Evolutionary conservation across 1,140 invertebrate species (phyloP), one percentile per base, ranked within the genome.

Genomic region (Drosophila kepulauana): DNA sequence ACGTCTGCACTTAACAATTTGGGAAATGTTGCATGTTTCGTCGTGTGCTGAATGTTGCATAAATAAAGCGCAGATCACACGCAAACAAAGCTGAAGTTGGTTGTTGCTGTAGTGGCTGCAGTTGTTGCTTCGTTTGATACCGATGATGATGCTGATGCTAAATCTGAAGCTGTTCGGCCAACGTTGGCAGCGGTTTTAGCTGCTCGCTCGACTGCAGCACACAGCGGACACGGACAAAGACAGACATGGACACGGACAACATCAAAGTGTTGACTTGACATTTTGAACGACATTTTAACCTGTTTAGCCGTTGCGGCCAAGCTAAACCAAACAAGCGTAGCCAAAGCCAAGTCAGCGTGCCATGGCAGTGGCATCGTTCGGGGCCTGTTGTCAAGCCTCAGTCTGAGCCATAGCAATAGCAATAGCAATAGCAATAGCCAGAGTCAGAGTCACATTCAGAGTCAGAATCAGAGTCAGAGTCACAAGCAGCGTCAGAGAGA

Each of bases 221-320:
- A 81, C 64, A 25, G 20, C 20, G 46, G 61, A 30, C 35, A 33
- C 33, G 33, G 33, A 8, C 33, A 33, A 5, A 33, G 7, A 33
- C 33, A 2, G 57, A 81, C 78, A 81, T 57, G 62, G 70, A 81
- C 78, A 88, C 85, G 85, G 85, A 89, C 85, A 84, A 89, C 85
- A 90, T 89, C 85, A 89, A 89, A 89, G 85, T 89, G 85, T 89
- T 89, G 85, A 89, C 85, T 89, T 89, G 85, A 89, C 85, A 89
- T 89, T 89, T 89, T 89, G 85, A 89, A 89, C 85, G 85, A 89
- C 81, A 89, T 89, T 89, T 89, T 89, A 89, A 89, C 85, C 85
- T 89, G 85, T 89, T 89, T 89, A 89, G 85, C 72, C 80, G 81
- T 71, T 70, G 81, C 78, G 75, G 77, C 85, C 68, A 86, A 75